Evolutionary conservation across 2,113 vertebrate genomes (phyloP), one percentile per base, ranked within the genome.

Genomic region (Myiagra hebetior): DNA sequence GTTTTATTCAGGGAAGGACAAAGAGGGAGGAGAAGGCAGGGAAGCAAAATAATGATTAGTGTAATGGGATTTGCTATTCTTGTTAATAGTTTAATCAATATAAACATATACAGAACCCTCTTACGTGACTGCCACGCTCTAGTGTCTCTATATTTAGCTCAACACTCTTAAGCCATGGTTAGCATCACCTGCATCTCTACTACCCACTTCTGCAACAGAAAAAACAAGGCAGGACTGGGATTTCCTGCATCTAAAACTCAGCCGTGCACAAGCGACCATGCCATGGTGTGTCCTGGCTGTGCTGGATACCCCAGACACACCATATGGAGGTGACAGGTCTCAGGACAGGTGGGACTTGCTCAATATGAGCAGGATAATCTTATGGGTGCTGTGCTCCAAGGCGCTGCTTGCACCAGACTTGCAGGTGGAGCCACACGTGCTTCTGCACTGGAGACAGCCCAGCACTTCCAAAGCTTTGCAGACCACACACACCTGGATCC

Each of bases 31-130:
- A 75, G 20, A 85, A 69, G 46, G 31, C 49, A 82, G 28, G 27
- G 60, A 76, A 93, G 27, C 46, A 50, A 72, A 87, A 70, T 56
- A 82, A 90, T 53, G n/a, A 93, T 69, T 70, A 91, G 33, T 20
- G 47, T 85, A 73, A 82, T 85, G 50, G 57, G 75, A 83, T 96
- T 96, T 94, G 74, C 77, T 93, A 80, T 90, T 95, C 67, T 85
- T 75, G 27, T 86, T 87, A 87, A 75, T 27, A 47, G 53, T 76
- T 95, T 84, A 79, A 96, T 95, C 92, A 90, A 92, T 64, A 86
- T 20, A 94, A 91, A 83, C 82, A 78, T 81, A 83, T 73, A 77
- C 27, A 83, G 68, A 91, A 55, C 57, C 23, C 46, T 94, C 62
- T 94, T 42, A 69, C 0, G 1, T 39, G 42, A 78, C 42, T 47